Base-by-base conservation (phyloP, 1,140 invertebrate species). In the Asobara japonica region DNA sequence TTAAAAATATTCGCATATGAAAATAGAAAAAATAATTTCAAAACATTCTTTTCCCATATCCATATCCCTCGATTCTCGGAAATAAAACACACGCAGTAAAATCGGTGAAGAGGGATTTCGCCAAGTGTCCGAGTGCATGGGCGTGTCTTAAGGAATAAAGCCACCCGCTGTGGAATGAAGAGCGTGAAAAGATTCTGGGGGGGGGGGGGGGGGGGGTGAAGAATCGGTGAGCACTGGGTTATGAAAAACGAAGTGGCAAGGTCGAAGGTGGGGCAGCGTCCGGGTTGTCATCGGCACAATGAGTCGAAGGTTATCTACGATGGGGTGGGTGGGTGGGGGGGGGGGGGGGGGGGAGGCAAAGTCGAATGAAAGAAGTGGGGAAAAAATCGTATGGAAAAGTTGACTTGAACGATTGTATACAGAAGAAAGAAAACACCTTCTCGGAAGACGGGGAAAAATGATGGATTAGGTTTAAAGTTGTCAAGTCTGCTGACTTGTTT, bases 241-340 rank as follows among this genome's bases (percentile, higher is more conserved):
- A 65, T 38, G 65, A 65, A 30, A 36, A 74, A 45, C n/a, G 10
- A 25, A 71, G 62, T 33, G 16, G 56, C 61, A 29, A 56, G 30
- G 56, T 41, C 56, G 48, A 30, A 11, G 25, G 33, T 29, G 65
- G 41, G 38, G 45, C 25, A 33, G 36, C 56, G 45, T 65, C 70
- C 69, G 45, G 67, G 62, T 73, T 74, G 73, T 76, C 76, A 79
- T 20, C 66, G 69, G 41, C 69, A 78, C 76, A 77, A 77, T 77
- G 73, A 74, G 74, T 31, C 74, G 29, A 64, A 72, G 67, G 71
- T 77, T 77, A 78, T 78, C 70, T 78, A 76, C 72, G 71, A 71
- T 48, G 72, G 70, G 73, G 36, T n/a, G n/a, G n/a, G n/a, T n/a
- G n/a, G n/a, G n/a, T n/a, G n/a, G n/a, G n/a, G n/a, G n/a, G 72